Evolutionary conservation across 2,797 vertebrate genomes (phyloP), one percentile per base, ranked within the genome.

Genomic region (Sebastes elongatus): DNA sequence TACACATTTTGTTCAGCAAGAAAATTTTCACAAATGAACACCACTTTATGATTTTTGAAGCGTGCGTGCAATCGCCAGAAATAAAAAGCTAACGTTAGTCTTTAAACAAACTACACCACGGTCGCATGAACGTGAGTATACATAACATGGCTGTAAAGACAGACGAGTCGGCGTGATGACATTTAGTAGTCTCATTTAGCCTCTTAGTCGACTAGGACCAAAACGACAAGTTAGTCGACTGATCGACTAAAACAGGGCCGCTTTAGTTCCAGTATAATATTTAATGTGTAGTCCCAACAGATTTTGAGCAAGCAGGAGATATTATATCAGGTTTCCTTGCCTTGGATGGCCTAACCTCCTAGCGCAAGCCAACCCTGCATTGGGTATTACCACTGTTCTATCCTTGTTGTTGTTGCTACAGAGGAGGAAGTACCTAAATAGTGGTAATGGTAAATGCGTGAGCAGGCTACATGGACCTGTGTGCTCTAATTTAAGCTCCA

Each of bases 401-500:
- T 68, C 71, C 73, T 20, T 32, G 59, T 61, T 71, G 57, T 77
- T 76, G 60, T 49, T 66, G 67, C 69, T 27, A 33, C 25, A 6
- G 53, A n/a, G 42, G 75, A 77, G 52, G 67, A 79, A 65, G 66
- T 32, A 13, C 73, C 35, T 64, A 82, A 88, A 83, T 76, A 81
- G 70, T 35, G 10, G 28, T 22, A 66, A 77, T 5, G 46, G 62
- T 53, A 32, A 65, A 22, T 63, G 70, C 71, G 60, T 30, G 38
- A 63, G 61, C 53, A 60, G 32, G 57, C 80, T 67, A 76, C 49
- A 53, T 53, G 49, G 78, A 18, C 4, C 68, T 72, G 66, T 46
- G 66, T 16, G 18, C 38, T 32, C 64, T 79, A 82, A 86, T 90
- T 71, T 86, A 87, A 90, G 83, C 76, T 32, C 69, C 76, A 65